Evolutionary conservation across 2,113 vertebrate genomes (phyloP).

Genomic region (Falcunculus frontatus): DNA sequence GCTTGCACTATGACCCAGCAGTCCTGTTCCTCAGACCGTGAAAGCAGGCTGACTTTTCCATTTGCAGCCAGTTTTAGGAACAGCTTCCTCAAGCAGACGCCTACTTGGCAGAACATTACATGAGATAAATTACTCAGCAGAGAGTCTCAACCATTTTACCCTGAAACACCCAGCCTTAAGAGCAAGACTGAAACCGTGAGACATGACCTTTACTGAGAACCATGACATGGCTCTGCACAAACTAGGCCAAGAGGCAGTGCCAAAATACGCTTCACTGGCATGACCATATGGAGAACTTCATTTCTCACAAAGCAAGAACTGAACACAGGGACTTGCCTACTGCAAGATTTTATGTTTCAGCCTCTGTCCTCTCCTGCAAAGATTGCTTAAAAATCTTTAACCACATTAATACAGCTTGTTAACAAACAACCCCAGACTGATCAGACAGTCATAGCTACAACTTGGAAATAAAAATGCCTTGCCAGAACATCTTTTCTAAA

Average conservation of each 20-base stretch:
- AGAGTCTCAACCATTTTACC: neutral
- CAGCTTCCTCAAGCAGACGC: neutral
- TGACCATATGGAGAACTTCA: fast-evolving
- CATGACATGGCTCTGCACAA: neutral
- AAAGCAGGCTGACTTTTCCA: neutral
- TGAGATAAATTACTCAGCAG: fast-evolving
- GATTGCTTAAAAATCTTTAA: neutral
- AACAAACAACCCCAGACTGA: neutral
- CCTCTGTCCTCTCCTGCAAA: neutral
- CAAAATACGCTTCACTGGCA: fast-evolving
- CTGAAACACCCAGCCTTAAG: neutral
- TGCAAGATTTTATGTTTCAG: fast-evolving
- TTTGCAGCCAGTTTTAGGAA: neutral
- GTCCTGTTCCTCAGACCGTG: neutral
- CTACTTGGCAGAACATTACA: neutral
- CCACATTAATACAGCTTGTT: neutral
- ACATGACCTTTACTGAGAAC: fast-evolving
- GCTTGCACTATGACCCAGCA: neutral
- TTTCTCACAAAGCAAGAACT: neutral
- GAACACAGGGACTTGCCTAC: neutral
- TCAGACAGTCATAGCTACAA: neutral
- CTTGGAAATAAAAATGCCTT: neutral
- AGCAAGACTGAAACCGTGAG: neutral
- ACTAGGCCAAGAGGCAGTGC: neutral
- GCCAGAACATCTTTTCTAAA: neutral